Base-by-base conservation (phyloP, 2,888 invertebrate genomes). In the Trichopria drosophilae region DNA sequence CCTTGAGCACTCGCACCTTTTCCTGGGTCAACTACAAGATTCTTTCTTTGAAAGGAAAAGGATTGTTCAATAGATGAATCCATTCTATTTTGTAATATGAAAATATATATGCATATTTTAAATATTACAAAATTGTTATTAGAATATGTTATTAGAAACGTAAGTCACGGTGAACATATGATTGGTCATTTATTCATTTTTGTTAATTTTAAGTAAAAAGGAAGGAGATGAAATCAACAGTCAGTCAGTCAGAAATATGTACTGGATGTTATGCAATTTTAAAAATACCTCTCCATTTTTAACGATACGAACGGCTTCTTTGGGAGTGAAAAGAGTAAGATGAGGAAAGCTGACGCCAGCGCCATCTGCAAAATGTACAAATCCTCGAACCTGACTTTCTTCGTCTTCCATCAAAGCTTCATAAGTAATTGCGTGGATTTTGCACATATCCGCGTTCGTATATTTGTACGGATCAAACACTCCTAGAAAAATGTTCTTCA, bases 241-340 rank as follows among this genome's bases (percentile, higher is more conserved):
- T n/a, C n/a, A n/a, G n/a, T n/a, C n/a, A n/a, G n/a, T n/a, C n/a
- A n/a, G n/a, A n/a, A n/a, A n/a, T n/a, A n/a, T n/a, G n/a, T n/a
- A n/a, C n/a, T n/a, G n/a, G n/a, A n/a, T n/a, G n/a, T n/a, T n/a
- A n/a, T n/a, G n/a, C n/a, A n/a, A n/a, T n/a, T n/a, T n/a, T n/a
- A n/a, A n/a, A n/a, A n/a, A n/a, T 68, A 87, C 88, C 82, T 89
- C 88, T 68, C 87, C 87, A 69, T 89, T 88, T 73, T 88, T 88
- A 4, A 87, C 88, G 58, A 89, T 88, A 62, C 88, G 81, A 15
- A 88, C 86, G 24, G 88, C 87, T 69, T 88, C 89, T 58, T 82
- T 85, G 3, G 87, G 89, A 3, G 88, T 86, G 76, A 89, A 88
- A 6, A 89, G 78, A 0, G 88, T 88, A 41, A 90, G 77, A 65